phyloP scores from a whole-genome alignment of 1,140 invertebrate genomes.

The Cotesia glomerata region DNA sequence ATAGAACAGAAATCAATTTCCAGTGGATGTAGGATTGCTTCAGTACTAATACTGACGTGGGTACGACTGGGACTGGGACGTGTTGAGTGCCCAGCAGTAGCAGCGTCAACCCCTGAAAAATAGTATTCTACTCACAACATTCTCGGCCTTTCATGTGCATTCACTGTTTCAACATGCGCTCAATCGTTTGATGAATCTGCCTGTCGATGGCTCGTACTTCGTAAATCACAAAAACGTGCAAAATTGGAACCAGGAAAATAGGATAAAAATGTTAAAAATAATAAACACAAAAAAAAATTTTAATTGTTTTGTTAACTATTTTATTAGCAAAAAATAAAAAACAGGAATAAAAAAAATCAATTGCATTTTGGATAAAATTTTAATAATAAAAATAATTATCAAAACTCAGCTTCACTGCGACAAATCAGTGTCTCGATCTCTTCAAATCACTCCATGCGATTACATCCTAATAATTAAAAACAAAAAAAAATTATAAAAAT shows the following conservation, averaged over 20 bases:
- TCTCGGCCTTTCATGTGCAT: conserved; percentile 7
- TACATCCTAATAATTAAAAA: no score
- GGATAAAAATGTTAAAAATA: background rate
- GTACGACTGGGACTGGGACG: no score
- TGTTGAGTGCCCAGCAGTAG: no score
- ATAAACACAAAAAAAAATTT: background rate
- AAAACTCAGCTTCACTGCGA: no score
- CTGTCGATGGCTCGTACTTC: background rate
- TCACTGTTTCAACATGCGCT: conserved; percentile 1
- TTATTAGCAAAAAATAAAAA: background rate
- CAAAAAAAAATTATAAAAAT: no score
- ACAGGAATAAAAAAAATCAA: background rate
- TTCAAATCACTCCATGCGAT: no score
- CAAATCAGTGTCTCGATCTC: no score
- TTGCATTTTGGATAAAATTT: no score
- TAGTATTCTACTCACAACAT: conserved; percentile 7
- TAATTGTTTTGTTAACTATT: background rate
- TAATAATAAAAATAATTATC: no score
- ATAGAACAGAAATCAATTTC: background rate
- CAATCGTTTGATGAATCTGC: conserved; percentile 18
- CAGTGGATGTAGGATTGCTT: background rate
- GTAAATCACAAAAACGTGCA: background rate
- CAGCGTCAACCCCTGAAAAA: background rate
- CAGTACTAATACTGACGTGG: no score
- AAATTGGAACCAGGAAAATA: background rate